Conservation (phyloP, 2,113 vertebrate species). For the Rallus limicola region DNA sequence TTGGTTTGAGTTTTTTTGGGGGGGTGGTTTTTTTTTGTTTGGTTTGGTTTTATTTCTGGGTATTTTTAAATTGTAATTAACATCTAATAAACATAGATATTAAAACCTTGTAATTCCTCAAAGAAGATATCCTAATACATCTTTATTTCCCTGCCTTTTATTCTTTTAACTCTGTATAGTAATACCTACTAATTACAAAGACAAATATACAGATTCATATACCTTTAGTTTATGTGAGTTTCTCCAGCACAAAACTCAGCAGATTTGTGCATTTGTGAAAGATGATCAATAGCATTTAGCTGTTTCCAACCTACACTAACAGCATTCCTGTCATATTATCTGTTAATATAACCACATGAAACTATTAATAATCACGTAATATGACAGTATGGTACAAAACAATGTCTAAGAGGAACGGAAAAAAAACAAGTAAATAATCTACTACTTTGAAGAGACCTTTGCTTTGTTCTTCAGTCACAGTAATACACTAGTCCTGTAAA, state of each 20-base stretch:
- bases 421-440: neutral
- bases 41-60: no score
- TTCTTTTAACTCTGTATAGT: neutral
- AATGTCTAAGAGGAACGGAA: neutral
- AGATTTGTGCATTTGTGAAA: neutral
- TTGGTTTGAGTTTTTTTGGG: no score
- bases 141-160: neutral
- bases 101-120: neutral
- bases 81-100: neutral
- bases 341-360: neutral
- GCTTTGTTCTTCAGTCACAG: neutral
- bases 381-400: neutral
- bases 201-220: neutral
- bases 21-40: no score
- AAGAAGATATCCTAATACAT: neutral
- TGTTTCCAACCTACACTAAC: neutral
- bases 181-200: neutral
- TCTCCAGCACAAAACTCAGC: neutral
- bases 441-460: neutral
- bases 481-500: neutral
- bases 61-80: neutral
- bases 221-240: neutral
- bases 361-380: neutral
- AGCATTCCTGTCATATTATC: neutral
- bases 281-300: neutral